These are phyloP conservation scores for Bicyclus anynana DNA, from an alignment of 1,140 invertebrate genomes.

Conservation along the genomic window DNA sequence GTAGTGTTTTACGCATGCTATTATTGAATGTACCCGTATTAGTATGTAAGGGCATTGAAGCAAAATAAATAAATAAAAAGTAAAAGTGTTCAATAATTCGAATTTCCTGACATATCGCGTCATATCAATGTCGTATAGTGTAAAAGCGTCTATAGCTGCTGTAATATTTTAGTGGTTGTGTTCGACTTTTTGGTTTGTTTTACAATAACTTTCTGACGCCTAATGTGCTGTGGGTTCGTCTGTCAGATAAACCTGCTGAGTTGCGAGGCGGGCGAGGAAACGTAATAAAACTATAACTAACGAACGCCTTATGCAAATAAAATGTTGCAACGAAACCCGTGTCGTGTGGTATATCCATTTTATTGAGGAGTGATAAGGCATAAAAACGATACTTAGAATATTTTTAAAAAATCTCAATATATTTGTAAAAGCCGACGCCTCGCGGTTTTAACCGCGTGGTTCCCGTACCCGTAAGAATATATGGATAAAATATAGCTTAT, in stretches of 20 bases:
- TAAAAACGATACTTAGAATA: too few species aligned
- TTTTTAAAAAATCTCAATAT: too few species aligned
- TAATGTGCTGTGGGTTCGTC: conserved; percentile 14
- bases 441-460: too few species aligned
- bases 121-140: neutral
- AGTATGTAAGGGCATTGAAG: too few species aligned
- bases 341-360: neutral
- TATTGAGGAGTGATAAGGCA: too few species aligned
- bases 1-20: too few species aligned
- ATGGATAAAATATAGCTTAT: too few species aligned
- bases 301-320: neutral
- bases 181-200: conserved; percentile 16
- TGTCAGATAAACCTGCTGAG: conserved; percentile 16
- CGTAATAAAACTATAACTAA: neutral
- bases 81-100: too few species aligned
- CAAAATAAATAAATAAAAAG: too few species aligned
- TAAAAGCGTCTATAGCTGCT: conserved; percentile 3
- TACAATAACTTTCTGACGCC: conserved; percentile 14
- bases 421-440: too few species aligned
- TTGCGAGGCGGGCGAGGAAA: neutral
- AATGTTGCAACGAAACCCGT: neutral
- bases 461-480: too few species aligned
- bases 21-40: too few species aligned
- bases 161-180: conserved; percentile 23
- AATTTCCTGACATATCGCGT: neutral